These are phyloP conservation scores for Ptilonorhynchus violaceus DNA, from an alignment of 2,113 vertebrate genomes.

Conservation along the genomic window DNA sequence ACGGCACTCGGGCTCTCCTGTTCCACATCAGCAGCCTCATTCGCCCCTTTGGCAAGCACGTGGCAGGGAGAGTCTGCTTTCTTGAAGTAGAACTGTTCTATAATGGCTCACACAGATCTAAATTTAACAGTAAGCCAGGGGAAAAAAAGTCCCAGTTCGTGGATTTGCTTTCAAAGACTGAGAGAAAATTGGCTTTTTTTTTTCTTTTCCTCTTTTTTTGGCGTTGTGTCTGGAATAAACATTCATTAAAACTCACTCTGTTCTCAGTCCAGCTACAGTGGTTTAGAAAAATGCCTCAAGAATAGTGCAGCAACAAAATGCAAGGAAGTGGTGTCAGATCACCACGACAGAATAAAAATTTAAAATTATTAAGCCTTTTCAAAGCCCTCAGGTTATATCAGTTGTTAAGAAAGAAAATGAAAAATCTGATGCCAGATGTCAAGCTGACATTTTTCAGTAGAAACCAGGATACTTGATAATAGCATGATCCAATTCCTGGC, in stretches of 20 bases:
- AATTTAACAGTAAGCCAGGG: neutral
- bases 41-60: neutral
- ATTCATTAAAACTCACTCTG: neutral
- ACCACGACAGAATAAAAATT: neutral
- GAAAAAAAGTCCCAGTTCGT: neutral
- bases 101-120: neutral
- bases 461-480: neutral
- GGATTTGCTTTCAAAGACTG: neutral
- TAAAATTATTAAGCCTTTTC: neutral
- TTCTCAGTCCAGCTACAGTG: neutral
- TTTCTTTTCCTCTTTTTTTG: neutral
- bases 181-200: neutral
- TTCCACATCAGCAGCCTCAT: neutral
- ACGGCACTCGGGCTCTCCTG: neutral
- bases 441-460: neutral
- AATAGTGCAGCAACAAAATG: neutral
- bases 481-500: neutral
- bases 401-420: neutral
- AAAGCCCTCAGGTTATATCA: neutral
- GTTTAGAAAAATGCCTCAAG: neutral
- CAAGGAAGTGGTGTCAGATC: neutral
- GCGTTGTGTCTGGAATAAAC: neutral
- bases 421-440: neutral
- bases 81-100: neutral
- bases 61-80: neutral